phyloP scores from a whole-genome alignment of 2,888 invertebrate genomes.

The Apodemia hepburni region DNA sequence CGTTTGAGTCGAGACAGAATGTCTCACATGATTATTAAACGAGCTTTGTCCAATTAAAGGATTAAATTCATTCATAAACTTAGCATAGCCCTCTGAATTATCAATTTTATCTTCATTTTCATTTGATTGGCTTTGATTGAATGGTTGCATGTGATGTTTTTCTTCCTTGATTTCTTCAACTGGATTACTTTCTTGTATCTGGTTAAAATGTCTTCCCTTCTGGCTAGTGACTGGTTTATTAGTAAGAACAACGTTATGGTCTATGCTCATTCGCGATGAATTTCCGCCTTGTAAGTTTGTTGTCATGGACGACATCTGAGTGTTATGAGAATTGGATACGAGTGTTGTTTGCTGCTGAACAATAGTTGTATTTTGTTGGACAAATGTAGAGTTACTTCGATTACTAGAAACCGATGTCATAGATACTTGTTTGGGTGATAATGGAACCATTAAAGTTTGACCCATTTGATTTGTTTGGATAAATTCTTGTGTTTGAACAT shows the following conservation, averaged over 20 bases:
- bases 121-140: conserved; percentile 28
- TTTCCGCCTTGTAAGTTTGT: conserved; percentile 49
- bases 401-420: conserved; percentile 72
- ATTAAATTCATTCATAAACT: conserved; percentile 44
- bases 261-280: conserved; percentile 75
- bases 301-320: conserved; percentile 50
- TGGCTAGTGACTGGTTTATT: conserved; percentile 48
- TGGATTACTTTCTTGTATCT: conserved; percentile 36
- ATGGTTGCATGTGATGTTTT: conserved; percentile 34
- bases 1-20: conserved; percentile 89
- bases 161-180: conserved; percentile 33
- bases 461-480: conserved; percentile 86
- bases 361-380: conserved; percentile 92
- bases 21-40: conserved; percentile 57
- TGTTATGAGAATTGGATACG: conserved; percentile 83
- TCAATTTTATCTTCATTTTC: conserved; percentile 35
- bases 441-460: conserved; percentile 86
- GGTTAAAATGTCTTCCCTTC: conserved; percentile 44
- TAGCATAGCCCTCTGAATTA: conserved; percentile 41
- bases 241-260: conserved; percentile 77
- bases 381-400: conserved; percentile 85
- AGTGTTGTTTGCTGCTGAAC: conserved; percentile 90
- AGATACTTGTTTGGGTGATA: conserved; percentile 81
- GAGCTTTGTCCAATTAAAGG: conserved; percentile 31
- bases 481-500: conserved; percentile 84